Percentiles rank a stretch among this genome's conserved stretches.
Conservation (phyloP, 64 coral and sea anemone genomes). For the Orbicella faveolata region DNA sequence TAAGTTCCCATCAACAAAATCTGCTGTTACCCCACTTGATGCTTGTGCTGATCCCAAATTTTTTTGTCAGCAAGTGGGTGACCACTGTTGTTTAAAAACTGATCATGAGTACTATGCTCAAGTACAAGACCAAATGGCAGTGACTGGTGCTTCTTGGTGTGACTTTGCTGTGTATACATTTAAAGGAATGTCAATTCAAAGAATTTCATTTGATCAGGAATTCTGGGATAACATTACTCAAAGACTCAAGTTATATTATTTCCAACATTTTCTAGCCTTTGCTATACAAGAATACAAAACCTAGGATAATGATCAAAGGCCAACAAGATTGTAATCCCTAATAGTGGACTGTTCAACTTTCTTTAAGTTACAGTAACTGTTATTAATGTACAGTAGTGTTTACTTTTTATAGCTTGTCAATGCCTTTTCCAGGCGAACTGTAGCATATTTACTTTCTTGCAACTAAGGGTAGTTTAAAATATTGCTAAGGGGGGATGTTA, state of each 20-base stretch:
- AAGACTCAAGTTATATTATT: conserved; percentile 32
- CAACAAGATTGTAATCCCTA: too few relatives aligned
- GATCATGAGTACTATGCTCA: conserved; percentile 17
- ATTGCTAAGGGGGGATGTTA: not conserved
- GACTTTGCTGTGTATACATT: conserved; percentile 23
- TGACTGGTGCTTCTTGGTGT: conserved; percentile 12
- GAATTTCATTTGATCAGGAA: conserved; percentile 47
- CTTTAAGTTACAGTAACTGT: too few relatives aligned
- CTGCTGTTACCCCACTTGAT: conserved; percentile 30
- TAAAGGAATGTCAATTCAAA: conserved; percentile 43
- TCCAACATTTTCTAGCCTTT: conserved; percentile 33
- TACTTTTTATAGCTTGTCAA: too few relatives aligned
- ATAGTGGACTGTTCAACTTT: too few relatives aligned
- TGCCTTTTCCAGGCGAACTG: not conserved
- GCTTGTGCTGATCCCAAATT: conserved; percentile 29
- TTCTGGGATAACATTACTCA: conserved; percentile 36
- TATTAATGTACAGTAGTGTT: too few relatives aligned
- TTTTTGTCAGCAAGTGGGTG: not conserved
- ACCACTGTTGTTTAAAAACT: conserved; percentile 11
- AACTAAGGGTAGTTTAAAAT: not conserved
- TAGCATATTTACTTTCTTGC: not conserved
- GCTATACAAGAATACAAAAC: not conserved
- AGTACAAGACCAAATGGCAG: conserved; percentile 43
- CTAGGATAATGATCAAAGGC: too few relatives aligned
- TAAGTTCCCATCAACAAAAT: conserved; percentile 30